These are phyloP conservation scores for Apis dorsata DNA, from an alignment of 1,140 invertebrate genomes.

Conservation along the genomic window DNA sequence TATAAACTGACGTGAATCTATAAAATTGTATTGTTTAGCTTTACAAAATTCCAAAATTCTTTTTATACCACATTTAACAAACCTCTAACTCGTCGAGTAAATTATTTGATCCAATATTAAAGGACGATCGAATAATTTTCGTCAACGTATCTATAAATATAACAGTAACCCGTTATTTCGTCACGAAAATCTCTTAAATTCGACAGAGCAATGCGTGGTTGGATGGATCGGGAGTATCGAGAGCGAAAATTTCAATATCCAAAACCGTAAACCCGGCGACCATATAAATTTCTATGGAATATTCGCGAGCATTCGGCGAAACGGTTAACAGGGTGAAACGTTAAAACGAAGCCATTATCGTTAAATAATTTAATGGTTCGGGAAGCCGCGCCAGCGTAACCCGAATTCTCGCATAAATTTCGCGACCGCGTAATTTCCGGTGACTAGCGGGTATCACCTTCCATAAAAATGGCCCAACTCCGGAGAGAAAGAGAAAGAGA, in stretches of 20 bases:
- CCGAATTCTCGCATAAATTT: constrained; percentile 31
- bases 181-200: constrained; percentile 25
- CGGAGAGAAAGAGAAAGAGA: too few species aligned
- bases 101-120: too few species aligned
- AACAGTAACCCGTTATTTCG: background rate
- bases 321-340: background rate
- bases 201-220: background rate
- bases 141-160: background rate
- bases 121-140: too few species aligned
- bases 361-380: constrained; percentile 37
- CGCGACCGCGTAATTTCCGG: constrained; percentile 24
- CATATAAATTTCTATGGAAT: background rate
- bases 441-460: background rate
- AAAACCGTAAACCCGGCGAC: background rate
- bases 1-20: background rate
- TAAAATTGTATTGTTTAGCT: too few species aligned
- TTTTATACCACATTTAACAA: too few species aligned
- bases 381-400: background rate
- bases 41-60: too few species aligned
- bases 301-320: background rate
- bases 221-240: background rate
- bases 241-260: constrained; percentile 16
- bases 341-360: constrained; percentile 30
- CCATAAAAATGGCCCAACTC: constrained; percentile 12
- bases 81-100: too few species aligned